A percentile compares a stretch with the other conserved stretches of the same genome.
These are phyloP conservation scores for Coracopsis vasa DNA, from an alignment of 2,113 vertebrate species.

Conservation along the genomic window DNA sequence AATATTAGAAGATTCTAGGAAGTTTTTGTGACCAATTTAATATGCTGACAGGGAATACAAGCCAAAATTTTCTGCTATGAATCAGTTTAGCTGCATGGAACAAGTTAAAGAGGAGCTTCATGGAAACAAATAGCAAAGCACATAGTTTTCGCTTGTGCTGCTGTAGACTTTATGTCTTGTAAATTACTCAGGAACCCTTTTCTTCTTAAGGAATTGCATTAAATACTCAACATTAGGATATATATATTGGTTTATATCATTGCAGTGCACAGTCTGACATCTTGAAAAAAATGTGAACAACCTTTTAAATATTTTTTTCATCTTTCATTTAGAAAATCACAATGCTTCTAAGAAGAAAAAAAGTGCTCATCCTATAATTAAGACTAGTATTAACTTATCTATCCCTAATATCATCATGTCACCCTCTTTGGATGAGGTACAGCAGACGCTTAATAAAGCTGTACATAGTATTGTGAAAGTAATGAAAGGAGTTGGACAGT, in stretches of 20 bases:
- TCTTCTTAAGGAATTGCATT: background rate
- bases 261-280: background rate
- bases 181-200: background rate
- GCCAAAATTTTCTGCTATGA: background rate
- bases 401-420: conserved; percentile 86
- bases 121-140: background rate
- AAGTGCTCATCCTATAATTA: conserved; percentile 79
- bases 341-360: conserved; percentile 61
- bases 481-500: conserved; percentile 87
- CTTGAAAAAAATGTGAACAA: background rate
- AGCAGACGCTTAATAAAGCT: conserved; percentile 84
- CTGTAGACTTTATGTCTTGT: background rate
- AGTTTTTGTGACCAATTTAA: background rate
- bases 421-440: conserved; percentile 88
- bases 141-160: background rate
- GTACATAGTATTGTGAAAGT: conserved; percentile 85
- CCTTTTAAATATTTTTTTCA: background rate
- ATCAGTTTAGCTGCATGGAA: background rate
- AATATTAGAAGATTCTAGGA: background rate
- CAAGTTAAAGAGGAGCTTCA: background rate
- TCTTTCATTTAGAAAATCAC: conserved; percentile 71
- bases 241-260: background rate
- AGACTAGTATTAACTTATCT: conserved; percentile 77
- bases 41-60: background rate
- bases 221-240: background rate